A percentile compares a stretch with the other conserved stretches of the same genome.
Evolutionary conservation across 2,113 vertebrate genomes (phyloP).

Genomic region (Psilopogon haemacephalus): DNA sequence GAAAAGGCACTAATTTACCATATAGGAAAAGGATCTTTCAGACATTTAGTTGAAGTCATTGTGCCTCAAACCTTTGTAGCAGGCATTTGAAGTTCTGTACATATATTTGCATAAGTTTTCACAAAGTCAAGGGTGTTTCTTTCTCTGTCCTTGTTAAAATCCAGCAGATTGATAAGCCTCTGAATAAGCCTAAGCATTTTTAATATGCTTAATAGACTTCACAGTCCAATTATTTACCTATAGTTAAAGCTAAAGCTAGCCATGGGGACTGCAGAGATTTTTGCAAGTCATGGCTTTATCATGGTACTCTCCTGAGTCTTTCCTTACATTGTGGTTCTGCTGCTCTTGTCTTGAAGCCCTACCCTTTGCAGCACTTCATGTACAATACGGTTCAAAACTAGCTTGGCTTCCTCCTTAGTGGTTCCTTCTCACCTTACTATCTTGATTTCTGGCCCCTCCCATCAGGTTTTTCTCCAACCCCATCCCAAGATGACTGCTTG

Average conservation of each 20-base stretch:
- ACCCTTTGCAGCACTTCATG: accelerated
- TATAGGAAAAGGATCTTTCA: neutral
- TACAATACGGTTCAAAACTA: neutral
- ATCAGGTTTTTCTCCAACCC: neutral
- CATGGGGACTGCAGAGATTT: neutral
- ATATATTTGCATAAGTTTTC: neutral
- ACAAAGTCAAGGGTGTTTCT: neutral
- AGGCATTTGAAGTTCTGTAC: neutral
- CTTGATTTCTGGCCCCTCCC: neutral
- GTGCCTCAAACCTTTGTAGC: neutral
- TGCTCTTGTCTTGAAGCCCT: neutral
- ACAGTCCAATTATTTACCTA: neutral
- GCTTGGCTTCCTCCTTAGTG: neutral
- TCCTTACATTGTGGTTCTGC: neutral
- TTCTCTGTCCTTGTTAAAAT: neutral
- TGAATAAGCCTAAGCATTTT: neutral
- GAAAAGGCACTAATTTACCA: neutral
- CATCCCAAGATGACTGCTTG: neutral
- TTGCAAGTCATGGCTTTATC: neutral
- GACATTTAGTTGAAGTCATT: neutral
- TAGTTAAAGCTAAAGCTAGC: neutral
- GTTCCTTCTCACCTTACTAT: neutral
- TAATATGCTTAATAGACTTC: neutral
- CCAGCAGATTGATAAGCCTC: no score
- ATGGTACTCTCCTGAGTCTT: neutral